phyloP scores from a whole-genome alignment of 2,888 invertebrate species.

The Mythimna impura region DNA sequence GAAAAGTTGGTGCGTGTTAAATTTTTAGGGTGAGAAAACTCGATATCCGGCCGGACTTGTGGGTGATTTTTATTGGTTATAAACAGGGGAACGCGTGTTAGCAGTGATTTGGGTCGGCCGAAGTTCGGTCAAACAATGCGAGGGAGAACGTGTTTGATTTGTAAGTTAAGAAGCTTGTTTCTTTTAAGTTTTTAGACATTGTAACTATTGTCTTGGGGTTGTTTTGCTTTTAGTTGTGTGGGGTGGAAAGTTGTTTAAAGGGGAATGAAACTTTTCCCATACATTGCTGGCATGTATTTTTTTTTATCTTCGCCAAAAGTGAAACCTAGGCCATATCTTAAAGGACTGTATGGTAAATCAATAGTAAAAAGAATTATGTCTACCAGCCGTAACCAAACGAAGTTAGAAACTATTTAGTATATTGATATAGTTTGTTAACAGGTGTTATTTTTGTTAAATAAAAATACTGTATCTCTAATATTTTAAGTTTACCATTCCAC shows the following conservation, averaged over 20 bases:
- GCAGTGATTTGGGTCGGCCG: slow-evolving; percentile 79
- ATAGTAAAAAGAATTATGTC: no score
- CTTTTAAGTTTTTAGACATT: slow-evolving; percentile 55
- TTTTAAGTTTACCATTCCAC: no score
- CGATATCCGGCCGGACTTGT: slow-evolving; percentile 86
- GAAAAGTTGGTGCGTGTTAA: slow-evolving; percentile 68
- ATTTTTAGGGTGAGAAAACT: slow-evolving; percentile 86
- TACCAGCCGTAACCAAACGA: no score
- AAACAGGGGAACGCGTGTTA: slow-evolving; percentile 83
- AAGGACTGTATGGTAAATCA: no score
- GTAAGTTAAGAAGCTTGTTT: slow-evolving; percentile 70
- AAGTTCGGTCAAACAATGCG: slow-evolving; percentile 82
- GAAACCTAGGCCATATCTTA: no score
- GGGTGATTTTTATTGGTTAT: slow-evolving; percentile 88
- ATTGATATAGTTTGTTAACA: no score
- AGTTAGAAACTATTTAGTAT: no score
- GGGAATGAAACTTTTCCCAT: no score
- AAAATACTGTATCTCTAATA: no score
- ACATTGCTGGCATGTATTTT: no score
- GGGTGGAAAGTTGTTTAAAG: slow-evolving; percentile 22
- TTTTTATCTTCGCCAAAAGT: no score
- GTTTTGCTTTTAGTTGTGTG: slow-evolving; percentile 35
- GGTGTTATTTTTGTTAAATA: no score
- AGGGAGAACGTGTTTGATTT: slow-evolving; percentile 75
- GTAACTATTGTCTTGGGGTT: slow-evolving; percentile 46